Base-by-base conservation (phyloP, 1,140 invertebrate species). In the Drosophila repletoides region DNA sequence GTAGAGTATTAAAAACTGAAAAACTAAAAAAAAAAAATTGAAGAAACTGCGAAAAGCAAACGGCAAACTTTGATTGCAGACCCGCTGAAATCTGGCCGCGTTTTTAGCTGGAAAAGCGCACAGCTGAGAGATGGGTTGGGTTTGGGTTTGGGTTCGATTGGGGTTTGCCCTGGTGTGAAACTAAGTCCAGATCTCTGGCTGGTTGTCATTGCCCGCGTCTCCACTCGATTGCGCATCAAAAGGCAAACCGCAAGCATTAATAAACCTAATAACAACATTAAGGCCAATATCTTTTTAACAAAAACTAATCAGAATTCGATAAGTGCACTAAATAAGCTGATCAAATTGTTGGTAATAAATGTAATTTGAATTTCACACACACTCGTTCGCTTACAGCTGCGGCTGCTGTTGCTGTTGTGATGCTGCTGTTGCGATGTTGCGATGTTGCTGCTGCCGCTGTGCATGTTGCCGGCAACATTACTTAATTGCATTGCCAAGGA, bases 201-300 rank as follows among this genome's bases (percentile, higher is more conserved):
- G 29, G 9, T 49, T 77, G 71, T 80, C 76, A 79, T 59, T 68
- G 45, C 5, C 3, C 31, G 21, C 10, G n/a, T n/a, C n/a, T n/a
- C n/a, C n/a, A n/a, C 69, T 66, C 36, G 21, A 9, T 38, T 19
- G 17, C 2, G 15, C 70, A 77, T 75, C 68, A 76, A 72, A 76
- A 61, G 41, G 56, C 12, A n/a, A 48, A 63, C 58, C 60, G 56
- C 79, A 73, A 71, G 64, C 79, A 84, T 84, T 83, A 84, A 86
- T 84, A 77, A 68, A 59, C 74, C 74, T 84, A 86, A 84, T 84
- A 84, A 86, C 74, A 75, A 84, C 79, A 86, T 79, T 79, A 84
- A 75, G 63, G 79, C 66, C 63, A 71, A 68, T 71, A 72, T 86
- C 70, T 59, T 71, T 68, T 79, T 68, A 74, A 74, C 65, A 68